Percentiles rank a stretch among this genome's conserved stretches.
These are phyloP conservation scores for Pseudanteris insignis DNA, from an alignment of 2,888 invertebrate species.

Conservation along the genomic window DNA sequence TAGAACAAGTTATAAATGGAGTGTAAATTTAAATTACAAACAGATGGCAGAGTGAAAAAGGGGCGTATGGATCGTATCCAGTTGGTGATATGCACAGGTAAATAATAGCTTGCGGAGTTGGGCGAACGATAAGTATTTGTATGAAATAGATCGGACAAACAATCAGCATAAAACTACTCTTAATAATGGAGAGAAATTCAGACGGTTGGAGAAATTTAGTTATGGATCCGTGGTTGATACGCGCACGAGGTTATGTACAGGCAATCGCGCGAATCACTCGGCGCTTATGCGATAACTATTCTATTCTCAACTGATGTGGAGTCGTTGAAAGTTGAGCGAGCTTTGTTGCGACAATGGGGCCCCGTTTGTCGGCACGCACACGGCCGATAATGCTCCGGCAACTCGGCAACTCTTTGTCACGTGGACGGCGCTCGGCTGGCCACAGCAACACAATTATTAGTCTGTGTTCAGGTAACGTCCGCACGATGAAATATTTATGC, in stretches of 20 bases:
- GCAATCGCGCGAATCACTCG: conserved; percentile 46
- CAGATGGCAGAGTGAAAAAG: no score
- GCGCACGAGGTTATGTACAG: conserved; percentile 38
- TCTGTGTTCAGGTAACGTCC: conserved; percentile 35
- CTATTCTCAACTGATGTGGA: conserved; percentile 39
- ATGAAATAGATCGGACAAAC: background rate
- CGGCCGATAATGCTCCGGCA: conserved; percentile 32
- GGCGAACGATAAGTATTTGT: no score
- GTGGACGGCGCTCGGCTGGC: conserved; percentile 27
- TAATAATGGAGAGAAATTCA: conserved; percentile 1
- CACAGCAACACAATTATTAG: conserved; percentile 39
- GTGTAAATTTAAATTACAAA: no score
- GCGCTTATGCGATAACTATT: conserved; percentile 36
- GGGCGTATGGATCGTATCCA: no score
- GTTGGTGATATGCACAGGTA: no score
- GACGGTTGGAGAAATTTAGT: conserved; percentile 40
- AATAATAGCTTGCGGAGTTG: no score
- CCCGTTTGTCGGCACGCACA: conserved; percentile 40
- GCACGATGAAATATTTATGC: conserved; percentile 39
- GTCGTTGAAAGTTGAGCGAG: conserved; percentile 29
- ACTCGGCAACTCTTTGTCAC: conserved; percentile 39
- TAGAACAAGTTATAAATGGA: no score
- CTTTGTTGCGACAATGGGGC: conserved; percentile 42
- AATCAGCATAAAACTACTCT: no score
- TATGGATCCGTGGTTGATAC: conserved; percentile 35